Conservation (phyloP, 2,797 vertebrate genomes). For the Centropyge bicolor region DNA sequence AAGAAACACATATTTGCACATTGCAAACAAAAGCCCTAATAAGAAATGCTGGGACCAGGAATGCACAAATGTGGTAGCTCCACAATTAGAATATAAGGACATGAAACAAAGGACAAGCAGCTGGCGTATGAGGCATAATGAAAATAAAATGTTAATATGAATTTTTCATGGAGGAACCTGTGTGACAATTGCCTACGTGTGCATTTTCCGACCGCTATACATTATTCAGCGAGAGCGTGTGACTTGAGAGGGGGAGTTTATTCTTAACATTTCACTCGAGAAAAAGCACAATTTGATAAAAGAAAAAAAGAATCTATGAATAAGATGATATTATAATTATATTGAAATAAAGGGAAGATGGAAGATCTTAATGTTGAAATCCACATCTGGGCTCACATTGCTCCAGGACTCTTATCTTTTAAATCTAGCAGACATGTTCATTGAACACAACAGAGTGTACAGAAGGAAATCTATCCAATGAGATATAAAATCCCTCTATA, state of each 20-base stretch:
- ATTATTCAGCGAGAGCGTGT: slow-evolving; percentile 80
- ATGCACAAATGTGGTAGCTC: slow-evolving; percentile 51
- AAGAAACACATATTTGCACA: slow-evolving; percentile 54
- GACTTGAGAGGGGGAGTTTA: slow-evolving; percentile 66
- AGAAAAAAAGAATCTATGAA: slow-evolving; percentile 51
- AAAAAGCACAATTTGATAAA: slow-evolving; percentile 54
- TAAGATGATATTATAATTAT: slow-evolving; percentile 61
- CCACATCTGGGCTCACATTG: slow-evolving; percentile 11
- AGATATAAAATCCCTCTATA: slow-evolving; percentile 25
- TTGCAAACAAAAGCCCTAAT: slow-evolving; percentile 61
- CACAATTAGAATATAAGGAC: slow-evolving; percentile 76
- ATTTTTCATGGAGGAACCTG: slow-evolving; percentile 85
- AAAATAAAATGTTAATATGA: slow-evolving; percentile 84
- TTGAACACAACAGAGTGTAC: slow-evolving; percentile 1
- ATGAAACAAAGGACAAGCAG: slow-evolving; percentile 74
- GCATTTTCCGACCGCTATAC: slow-evolving; percentile 75
- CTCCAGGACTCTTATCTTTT: not conserved
- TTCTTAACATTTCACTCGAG: slow-evolving; percentile 67
- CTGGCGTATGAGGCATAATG: slow-evolving; percentile 74
- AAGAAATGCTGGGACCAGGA: slow-evolving; percentile 44
- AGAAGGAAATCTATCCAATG: slow-evolving; percentile 17
- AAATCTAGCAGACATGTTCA: slow-evolving; percentile 36
- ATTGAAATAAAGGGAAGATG: slow-evolving; percentile 57
- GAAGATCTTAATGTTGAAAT: slow-evolving; percentile 18
- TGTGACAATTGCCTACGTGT: slow-evolving; percentile 80